Percentiles rank a stretch among this genome's conserved stretches.
phyloP scores from a whole-genome alignment of 2,888 invertebrate genomes.

The Chymomyza fuscimana region DNA sequence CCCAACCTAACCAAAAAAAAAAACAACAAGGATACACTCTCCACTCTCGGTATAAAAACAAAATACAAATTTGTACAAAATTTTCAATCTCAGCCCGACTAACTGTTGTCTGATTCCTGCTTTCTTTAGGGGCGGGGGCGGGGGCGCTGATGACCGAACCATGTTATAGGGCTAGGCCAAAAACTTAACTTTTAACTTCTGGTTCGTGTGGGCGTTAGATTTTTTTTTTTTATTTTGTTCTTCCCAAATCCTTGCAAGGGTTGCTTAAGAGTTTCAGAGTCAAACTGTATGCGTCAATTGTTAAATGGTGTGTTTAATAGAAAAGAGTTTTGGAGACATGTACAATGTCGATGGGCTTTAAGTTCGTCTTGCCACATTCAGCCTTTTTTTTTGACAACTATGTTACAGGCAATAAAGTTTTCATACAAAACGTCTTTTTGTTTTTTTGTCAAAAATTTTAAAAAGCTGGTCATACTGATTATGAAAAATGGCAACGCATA shows the following conservation, averaged over 20 bases:
- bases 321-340: too few species aligned
- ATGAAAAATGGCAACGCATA: too few species aligned
- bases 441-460: too few species aligned
- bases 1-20: background rate
- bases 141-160: slow-evolving; percentile 29
- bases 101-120: slow-evolving; percentile 10
- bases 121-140: background rate
- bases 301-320: too few species aligned
- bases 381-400: too few species aligned
- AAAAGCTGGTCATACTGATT: too few species aligned
- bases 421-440: too few species aligned
- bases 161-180: slow-evolving; percentile 26
- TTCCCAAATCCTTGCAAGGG: background rate
- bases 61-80: slow-evolving; percentile 49
- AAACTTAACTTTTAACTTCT: slow-evolving; percentile 57
- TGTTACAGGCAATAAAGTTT: too few species aligned
- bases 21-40: background rate
- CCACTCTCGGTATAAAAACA: slow-evolving; percentile 38
- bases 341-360: too few species aligned
- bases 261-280: background rate
- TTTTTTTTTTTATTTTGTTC: background rate
- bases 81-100: slow-evolving; percentile 44
- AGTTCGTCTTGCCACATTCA: too few species aligned
- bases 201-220: slow-evolving; percentile 28
- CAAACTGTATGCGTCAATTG: background rate